Evolutionary conservation across 2,797 vertebrate species (phyloP), one percentile per base, ranked within the genome.

Genomic region (Philypnodon macrostomus): DNA sequence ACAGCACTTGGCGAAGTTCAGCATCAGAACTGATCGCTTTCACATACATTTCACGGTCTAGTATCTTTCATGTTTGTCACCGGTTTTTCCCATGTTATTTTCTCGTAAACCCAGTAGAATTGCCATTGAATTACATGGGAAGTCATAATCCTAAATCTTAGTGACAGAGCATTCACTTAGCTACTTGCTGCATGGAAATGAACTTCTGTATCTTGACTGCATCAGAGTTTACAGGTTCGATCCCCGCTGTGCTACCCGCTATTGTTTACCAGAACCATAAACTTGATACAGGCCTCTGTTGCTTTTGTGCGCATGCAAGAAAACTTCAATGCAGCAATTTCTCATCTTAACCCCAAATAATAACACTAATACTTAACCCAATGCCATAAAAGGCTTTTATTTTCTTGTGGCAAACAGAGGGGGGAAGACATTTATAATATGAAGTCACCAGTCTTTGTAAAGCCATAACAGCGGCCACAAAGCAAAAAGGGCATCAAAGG

Each of bases 341-440:
- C 65, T 81, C 78, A 80, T 76, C 54, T 71, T 73, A 76, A 82
- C 76, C 70, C 68, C 67, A 81, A 80, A 81, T 76, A 83, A 85
- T 74, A 81, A 81, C 53, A 87, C 80, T 69, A 78, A 83, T 71
- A 80, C 59, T 77, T 72, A 71, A 81, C 74, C 35, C 64, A 80
- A 80, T 47, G 63, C 71, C 73, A 77, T 62, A 68, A 85, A 80
- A 72, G 74, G 57, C 66, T 11, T 57, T 77, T 45, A 65, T 80
- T 80, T 83, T 78, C 72, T 81, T 33, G 66, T 60, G 60, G 63
- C 72, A 82, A 82, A 78, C 79, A 81, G 75, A 80, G 63, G 52
- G 64, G 70, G 82, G 77, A 78, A 82, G 73, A 70, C 77, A 84
- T 88, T 79, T 75, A 84, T 86, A 79, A 85, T 61, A 75, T 87